Evolutionary conservation across 2,113 vertebrate species (phyloP).

Genomic region (Crypturellus undulatus): DNA sequence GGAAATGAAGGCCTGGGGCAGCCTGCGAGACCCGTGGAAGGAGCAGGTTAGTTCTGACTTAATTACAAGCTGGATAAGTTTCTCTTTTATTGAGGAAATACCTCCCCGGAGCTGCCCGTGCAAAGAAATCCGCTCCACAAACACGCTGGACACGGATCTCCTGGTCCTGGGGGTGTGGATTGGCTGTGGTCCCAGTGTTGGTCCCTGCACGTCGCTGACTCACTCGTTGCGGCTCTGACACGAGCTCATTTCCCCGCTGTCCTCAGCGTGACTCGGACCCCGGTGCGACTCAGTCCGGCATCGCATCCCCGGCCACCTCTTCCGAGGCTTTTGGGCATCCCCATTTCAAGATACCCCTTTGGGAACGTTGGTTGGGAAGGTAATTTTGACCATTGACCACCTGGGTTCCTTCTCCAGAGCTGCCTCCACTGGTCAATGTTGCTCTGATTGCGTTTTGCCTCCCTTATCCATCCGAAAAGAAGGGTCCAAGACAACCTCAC

Average conservation of each 20-base stretch:
- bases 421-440: background rate
- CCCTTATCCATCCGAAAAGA: rapidly evolving
- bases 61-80: too few species aligned
- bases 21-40: rapidly evolving
- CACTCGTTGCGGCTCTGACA: background rate
- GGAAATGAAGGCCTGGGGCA: rapidly evolving
- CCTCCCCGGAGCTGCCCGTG: background rate
- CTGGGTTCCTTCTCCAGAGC: too few species aligned
- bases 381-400: background rate
- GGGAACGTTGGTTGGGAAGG: background rate
- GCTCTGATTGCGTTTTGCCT: background rate
- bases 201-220: background rate
- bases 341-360: background rate
- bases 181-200: background rate
- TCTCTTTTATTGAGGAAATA: background rate
- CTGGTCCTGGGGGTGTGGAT: background rate
- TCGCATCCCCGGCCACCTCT: background rate
- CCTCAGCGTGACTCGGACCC: too few species aligned
- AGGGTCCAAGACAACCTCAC: background rate
- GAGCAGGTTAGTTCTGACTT: rapidly evolving
- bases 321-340: background rate
- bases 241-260: background rate
- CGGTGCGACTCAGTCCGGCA: too few species aligned
- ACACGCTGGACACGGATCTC: background rate
- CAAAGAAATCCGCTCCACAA: background rate